Percentiles rank a stretch among this genome's conserved stretches.
phyloP scores from a whole-genome alignment of 1,140 invertebrate species.

The Ptiloglossa arizonensis region DNA sequence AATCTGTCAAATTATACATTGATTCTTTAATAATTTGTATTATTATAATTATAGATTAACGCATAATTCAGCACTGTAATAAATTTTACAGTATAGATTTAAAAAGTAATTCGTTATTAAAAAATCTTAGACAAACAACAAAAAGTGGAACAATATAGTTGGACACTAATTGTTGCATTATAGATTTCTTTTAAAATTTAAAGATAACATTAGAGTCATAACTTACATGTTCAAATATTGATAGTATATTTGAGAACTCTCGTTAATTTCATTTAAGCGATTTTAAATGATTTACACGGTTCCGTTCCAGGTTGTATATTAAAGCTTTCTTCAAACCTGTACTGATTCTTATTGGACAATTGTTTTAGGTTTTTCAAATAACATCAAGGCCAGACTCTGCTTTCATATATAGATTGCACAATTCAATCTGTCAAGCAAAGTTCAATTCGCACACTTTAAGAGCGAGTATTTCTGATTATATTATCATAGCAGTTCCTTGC shows the following conservation, averaged over 20 bases:
- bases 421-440: slow-evolving; percentile 50
- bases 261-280: slow-evolving; percentile 13
- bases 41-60: slow-evolving; percentile 5
- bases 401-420: slow-evolving; percentile 32
- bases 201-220: background rate
- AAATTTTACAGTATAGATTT: slow-evolving; percentile 3
- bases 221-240: slow-evolving; percentile 23
- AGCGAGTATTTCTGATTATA: slow-evolving; percentile 39
- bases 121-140: background rate
- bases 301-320: slow-evolving; percentile 46
- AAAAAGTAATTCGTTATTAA: background rate
- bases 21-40: background rate
- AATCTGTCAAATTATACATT: background rate
- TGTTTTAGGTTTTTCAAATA: slow-evolving; percentile 49
- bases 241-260: background rate
- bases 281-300: slow-evolving; percentile 3
- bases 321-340: slow-evolving; percentile 33
- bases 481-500: slow-evolving; percentile 47
- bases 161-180: slow-evolving; percentile 15
- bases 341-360: slow-evolving; percentile 40
- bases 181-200: slow-evolving; percentile 13
- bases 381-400: slow-evolving; percentile 53
- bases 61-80: background rate
- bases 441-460: slow-evolving; percentile 48
- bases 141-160: background rate